Evolutionary conservation across 1,140 invertebrate species (phyloP), one percentile per base, ranked within the genome.

Genomic region (Eurytemora carolleeae): DNA sequence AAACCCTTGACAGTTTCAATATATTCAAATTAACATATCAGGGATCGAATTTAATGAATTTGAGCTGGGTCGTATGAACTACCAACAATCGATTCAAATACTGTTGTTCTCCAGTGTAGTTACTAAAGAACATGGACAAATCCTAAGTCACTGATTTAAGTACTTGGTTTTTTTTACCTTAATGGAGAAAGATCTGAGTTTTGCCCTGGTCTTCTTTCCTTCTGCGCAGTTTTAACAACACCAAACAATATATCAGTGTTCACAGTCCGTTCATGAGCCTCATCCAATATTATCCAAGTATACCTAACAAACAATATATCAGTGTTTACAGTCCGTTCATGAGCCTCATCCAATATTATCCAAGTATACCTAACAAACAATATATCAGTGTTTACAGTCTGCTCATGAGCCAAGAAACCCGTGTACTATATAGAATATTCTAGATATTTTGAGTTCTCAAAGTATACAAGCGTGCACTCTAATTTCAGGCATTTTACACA

Each of bases 231-330:
- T 75, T 90, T 82, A 16, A 86, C 78, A 70, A 92, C 78, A 63
- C 84, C 83, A 76, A 96, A 83, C 0, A 97, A 75, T 1, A 98
- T 77, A 76, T 99, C 95, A 0, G 91, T 96, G 67, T 92, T 86
- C 0, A 98, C 81, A 0, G 93, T 95, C 53, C 95, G 76, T 74
- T 98, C 95, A 72, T 99, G 95, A 55, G 90, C 93, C 73, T 99
- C 95, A 74, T 99, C 95, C 56, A 98, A 75, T 62, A 99, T 84
- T 3, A 98, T 80, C 22, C 89, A 74, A 18, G 80, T 82, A 71
- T 97, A 97, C 64, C 80, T 79, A 58, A 75, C 79, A 2, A 87
- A 68, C 18, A 81, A 44, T 12, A 44, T 44, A 44, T 12, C 31
- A 44, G 7, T 96, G 67, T 92, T 86, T 0, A 98, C 81, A 0